phyloP scores from a whole-genome alignment of 1,140 invertebrate genomes.

The Atta texana region DNA sequence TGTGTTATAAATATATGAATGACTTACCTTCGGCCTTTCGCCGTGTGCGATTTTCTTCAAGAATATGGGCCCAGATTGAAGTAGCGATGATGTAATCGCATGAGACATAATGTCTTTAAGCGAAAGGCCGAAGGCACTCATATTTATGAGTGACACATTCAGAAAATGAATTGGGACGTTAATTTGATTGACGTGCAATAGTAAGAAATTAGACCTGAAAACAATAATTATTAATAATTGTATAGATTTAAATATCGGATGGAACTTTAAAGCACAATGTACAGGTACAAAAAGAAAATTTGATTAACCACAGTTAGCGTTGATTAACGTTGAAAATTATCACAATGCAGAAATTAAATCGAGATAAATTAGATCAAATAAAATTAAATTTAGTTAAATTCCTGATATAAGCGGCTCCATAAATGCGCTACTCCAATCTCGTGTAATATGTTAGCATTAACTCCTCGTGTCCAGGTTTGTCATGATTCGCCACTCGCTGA shows the following conservation, averaged over 20 bases:
- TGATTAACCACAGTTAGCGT: conserved; percentile 60
- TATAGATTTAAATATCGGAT: not conserved
- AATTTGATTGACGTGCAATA: no score
- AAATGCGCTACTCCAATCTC: conserved; percentile 35
- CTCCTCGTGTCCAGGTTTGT: not conserved
- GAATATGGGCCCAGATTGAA: no score
- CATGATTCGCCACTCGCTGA: not conserved
- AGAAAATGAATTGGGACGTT: no score
- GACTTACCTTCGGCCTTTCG: no score
- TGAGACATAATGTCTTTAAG: no score
- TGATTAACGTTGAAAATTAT: conserved; percentile 51
- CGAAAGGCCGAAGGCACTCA: no score
- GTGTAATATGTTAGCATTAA: conserved; percentile 38
- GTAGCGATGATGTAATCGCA: no score
- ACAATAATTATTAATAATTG: not conserved
- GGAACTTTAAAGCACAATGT: conserved; percentile 1
- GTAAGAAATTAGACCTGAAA: no score
- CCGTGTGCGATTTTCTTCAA: no score
- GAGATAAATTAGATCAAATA: conserved; percentile 56
- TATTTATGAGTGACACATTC: no score
- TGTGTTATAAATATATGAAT: not conserved
- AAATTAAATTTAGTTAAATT: conserved; percentile 58
- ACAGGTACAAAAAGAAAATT: conserved; percentile 47
- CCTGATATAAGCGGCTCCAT: conserved; percentile 40
- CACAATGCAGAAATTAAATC: conserved; percentile 55